Evolutionary conservation across 92 coral and sea anemone genomes (phyloP).

Genomic region (Ricordea florida): DNA sequence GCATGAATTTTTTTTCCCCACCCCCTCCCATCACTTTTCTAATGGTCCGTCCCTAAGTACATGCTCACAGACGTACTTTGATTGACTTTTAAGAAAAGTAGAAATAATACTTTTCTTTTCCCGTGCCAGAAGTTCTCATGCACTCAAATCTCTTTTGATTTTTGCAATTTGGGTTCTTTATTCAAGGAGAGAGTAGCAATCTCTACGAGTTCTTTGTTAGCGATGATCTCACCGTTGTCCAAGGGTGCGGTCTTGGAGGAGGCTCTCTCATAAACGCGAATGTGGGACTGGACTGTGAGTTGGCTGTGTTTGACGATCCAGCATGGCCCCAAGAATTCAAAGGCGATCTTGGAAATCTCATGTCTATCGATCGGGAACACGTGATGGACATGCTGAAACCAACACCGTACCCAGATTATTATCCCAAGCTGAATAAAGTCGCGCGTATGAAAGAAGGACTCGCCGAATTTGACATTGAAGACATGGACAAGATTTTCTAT

Average conservation of each 20-base stretch:
- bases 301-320: constrained; percentile 20
- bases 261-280: constrained; percentile 24
- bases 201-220: constrained; percentile 42
- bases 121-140: no score
- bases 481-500: constrained; percentile 30
- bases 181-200: constrained; percentile 32
- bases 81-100: no score
- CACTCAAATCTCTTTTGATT: no score
- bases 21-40: no score
- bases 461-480: constrained; percentile 21
- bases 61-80: no score
- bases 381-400: constrained; percentile 57
- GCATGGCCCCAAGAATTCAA: constrained; percentile 32
- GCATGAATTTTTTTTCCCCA: no score
- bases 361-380: constrained; percentile 43
- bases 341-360: constrained; percentile 31
- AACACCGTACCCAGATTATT: constrained; percentile 48
- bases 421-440: constrained; percentile 28
- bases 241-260: constrained; percentile 54
- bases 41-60: no score
- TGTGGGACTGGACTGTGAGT: constrained; percentile 31
- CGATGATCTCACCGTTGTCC: constrained; percentile 36
- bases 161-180: no score
- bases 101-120: no score
- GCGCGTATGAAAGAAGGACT: constrained; percentile 20